Evolutionary conservation across 2,797 vertebrate genomes (phyloP), one percentile per base, ranked within the genome.

Genomic region (Poeciliopsis presidionis): DNA sequence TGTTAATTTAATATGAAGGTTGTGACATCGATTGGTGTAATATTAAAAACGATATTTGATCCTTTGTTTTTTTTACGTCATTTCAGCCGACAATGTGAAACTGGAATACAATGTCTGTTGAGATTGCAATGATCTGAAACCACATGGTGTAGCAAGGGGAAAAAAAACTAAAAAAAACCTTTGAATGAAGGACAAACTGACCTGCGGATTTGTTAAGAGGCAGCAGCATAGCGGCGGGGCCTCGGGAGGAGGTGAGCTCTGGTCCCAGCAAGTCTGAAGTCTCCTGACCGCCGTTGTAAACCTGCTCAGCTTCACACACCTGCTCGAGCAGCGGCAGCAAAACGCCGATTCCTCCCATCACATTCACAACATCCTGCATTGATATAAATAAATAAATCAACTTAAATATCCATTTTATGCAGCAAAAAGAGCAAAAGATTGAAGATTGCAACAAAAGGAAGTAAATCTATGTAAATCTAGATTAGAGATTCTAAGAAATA

Each of bases 311-410:
- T 81, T 96, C 95, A 51, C 95, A 97, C 41, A 98, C 96, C 82
- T 96, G 97, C 81, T 99, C 96, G 0, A 99, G 95, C 74, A 99
- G 91, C 0, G 97, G 98, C 71, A 99, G 91, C 73, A 99, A 88
- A 70, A 95, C 96, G 0, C 96, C 97, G 87, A 98, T 96, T 1
- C 98, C 98, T 9, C 98, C 98, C 1, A 99, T 93, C 0, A 98
- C 98, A 63, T 97, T 98, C 45, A 99, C 89, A 84, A 99, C 97
- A 1, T 99, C 98, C 98, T 99, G 84, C 4, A 25, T 22, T 46
- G 81, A 53, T 46, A 22, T 3, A 30, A 30, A 28, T 6, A 46
- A 45, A 70, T 43, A 7, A 28, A 28, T 46, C 30, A 25, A 41
- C 22, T 9, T 11, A 18, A 65, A 65, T 8, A 8, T 65, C 33